phyloP scores from a whole-genome alignment of 92 coral and sea anemone genomes.

The Palythoa heliodiscus region DNA sequence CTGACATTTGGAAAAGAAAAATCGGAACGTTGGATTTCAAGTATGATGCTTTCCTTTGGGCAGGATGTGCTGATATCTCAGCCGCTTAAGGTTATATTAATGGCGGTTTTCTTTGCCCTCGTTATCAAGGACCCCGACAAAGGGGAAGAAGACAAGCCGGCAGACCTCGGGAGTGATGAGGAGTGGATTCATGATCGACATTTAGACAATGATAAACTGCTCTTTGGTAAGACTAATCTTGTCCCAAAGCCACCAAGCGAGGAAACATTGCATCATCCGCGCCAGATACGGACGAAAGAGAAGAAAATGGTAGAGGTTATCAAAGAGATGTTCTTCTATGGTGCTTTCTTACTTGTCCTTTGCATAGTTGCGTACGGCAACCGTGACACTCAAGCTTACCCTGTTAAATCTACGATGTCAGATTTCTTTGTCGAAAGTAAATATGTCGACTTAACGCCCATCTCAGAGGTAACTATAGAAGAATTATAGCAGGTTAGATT shows the following conservation, averaged over 20 bases:
- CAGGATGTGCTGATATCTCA: constrained; percentile 89
- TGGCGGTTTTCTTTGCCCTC: constrained; percentile 82
- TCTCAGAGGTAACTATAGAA: constrained; percentile 23
- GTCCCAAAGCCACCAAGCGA: constrained; percentile 75
- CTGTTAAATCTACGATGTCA: constrained; percentile 34
- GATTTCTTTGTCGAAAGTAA: constrained; percentile 48
- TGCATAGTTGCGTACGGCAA: constrained; percentile 79
- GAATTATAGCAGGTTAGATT: neutral
- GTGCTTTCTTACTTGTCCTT: constrained; percentile 64
- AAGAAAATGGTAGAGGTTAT: constrained; percentile 81
- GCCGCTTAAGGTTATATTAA: constrained; percentile 79
- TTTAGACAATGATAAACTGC: constrained; percentile 17
- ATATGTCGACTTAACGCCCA: constrained; percentile 52
- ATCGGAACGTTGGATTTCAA: constrained; percentile 82
- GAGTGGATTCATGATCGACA: constrained; percentile 67
- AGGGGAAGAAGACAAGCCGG: constrained; percentile 53
- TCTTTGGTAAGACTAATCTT: constrained; percentile 25
- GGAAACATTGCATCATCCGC: constrained; percentile 62
- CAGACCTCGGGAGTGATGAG: constrained; percentile 59
- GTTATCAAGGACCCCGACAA: constrained; percentile 89
- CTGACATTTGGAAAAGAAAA: constrained; percentile 80
- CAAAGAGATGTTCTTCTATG: constrained; percentile 66
- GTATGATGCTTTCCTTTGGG: constrained; percentile 87
- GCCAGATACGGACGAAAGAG: constrained; percentile 64
- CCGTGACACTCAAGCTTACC: constrained; percentile 61